Evolutionary conservation across 2,888 invertebrate species (phyloP), one percentile per base, ranked within the genome.

Genomic region (Habroteleia sp.): DNA sequence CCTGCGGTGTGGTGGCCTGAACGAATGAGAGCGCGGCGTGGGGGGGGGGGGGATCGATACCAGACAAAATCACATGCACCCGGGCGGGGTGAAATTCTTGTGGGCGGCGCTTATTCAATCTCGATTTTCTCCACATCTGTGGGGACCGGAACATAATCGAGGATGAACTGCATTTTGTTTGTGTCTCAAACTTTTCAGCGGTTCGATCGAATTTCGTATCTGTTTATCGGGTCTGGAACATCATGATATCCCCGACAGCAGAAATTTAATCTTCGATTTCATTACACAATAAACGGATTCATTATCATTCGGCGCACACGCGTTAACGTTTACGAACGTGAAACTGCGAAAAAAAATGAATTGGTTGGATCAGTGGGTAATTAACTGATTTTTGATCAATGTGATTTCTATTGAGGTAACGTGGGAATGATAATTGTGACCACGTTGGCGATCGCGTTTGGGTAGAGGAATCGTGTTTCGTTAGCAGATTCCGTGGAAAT

Each of bases 81-180:
- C 23, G 42, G 33, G 42, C 48, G 37, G 7, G 20, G 58, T 35
- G 52, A 73, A 65, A 66, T 73, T 73, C 65, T 66, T 73, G 66
- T 66, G 73, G 65, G 73, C 60, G 73, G 60, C 6, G 66, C 60
- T 73, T 60, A 66, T 66, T 65, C 65, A 73, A 73, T 66, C 73
- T 66, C 73, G 60, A 60, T 66, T 73, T 73, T 73, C 73, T 66
- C 60, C 27, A 37, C 60, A 56, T 73, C 41, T 52, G 60, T 46
- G n/a, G 46, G 44, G 37, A 60, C 52, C 46, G 73, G 46, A 73
- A 66, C 71, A 62, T 62, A 71, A 71, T 71, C 62, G 71, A 71
- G 54, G 48, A 62, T 71, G 62, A 71, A 71, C 52, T 54, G 46
- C 52, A 71, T 71, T 62, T 62, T 69, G 60, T 69, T 69, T 69